Evolutionary conservation across 2,888 invertebrate genomes (phyloP).

Genomic region (Philhelius pedissequus): DNA sequence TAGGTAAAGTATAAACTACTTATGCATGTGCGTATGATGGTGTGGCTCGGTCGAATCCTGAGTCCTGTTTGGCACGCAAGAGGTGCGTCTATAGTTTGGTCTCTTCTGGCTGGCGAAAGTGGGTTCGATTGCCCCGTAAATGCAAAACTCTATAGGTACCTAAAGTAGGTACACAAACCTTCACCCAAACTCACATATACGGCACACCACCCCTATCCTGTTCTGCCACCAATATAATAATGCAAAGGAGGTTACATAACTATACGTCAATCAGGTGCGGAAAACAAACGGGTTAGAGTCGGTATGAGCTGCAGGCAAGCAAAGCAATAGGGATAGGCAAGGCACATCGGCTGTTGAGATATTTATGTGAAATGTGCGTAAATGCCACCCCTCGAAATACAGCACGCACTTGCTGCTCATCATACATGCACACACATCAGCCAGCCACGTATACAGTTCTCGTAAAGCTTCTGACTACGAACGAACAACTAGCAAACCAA

Average conservation of each 20-base stretch:
- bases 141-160: constrained; percentile 18
- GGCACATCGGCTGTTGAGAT: constrained; percentile 49
- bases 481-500: no score
- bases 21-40: constrained; percentile 36
- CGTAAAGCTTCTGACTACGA: constrained; percentile 35
- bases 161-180: constrained; percentile 1
- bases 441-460: constrained; percentile 13
- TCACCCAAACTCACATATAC: background rate
- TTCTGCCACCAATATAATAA: constrained; percentile 58
- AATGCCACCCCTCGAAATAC: constrained; percentile 63
- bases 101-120: constrained; percentile 45
- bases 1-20: background rate
- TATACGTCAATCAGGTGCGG: constrained; percentile 68
- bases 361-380: constrained; percentile 68
- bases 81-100: constrained; percentile 43
- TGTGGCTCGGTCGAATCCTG: constrained; percentile 19
- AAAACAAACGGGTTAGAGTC: constrained; percentile 46
- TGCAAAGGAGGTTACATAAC: constrained; percentile 67
- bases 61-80: constrained; percentile 55
- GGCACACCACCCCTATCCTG: background rate
- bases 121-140: constrained; percentile 55
- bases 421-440: constrained; percentile 58
- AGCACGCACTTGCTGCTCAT: constrained; percentile 64
- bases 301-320: background rate
- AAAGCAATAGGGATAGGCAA: constrained; percentile 23